Percentiles rank a stretch among this genome's conserved stretches.
Conservation (phyloP, 92 coral and sea anemone genomes). For the Porites lobata region DNA sequence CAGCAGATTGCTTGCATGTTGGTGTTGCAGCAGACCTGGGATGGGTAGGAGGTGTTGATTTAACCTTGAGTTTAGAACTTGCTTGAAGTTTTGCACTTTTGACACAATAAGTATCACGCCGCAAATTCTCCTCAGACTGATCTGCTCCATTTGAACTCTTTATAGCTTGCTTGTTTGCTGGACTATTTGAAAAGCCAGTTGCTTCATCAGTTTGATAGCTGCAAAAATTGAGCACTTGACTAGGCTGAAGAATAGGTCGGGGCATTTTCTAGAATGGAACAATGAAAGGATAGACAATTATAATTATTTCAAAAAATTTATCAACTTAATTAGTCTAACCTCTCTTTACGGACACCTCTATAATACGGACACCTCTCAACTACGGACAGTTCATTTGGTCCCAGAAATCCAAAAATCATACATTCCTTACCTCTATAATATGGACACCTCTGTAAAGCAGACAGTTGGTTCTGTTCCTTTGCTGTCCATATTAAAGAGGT, state of each 20-base stretch:
- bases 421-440: too few species aligned
- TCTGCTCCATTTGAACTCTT: conserved; percentile 16
- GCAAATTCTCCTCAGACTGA: conserved; percentile 36
- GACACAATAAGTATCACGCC: conserved; percentile 72
- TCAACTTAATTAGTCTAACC: too few species aligned
- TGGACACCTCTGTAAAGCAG: too few species aligned
- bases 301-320: too few species aligned
- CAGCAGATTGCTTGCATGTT: conserved; percentile 4
- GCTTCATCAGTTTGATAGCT: neutral
- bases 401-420: too few species aligned
- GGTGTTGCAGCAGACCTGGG: conserved; percentile 17
- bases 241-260: conserved; percentile 36
- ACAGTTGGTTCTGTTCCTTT: too few species aligned
- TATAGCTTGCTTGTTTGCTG: neutral
- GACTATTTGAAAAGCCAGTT: neutral
- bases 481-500: too few species aligned
- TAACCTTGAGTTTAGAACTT: neutral
- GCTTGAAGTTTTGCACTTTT: neutral
- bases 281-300: neutral
- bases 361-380: too few species aligned
- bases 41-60: conserved; percentile 1
- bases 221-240: conserved; percentile 42
- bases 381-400: too few species aligned
- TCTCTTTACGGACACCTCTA: too few species aligned
- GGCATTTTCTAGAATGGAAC: conserved; percentile 35